Conservation (phyloP, 1,140 invertebrate genomes). For the Asbolus verrucosus region DNA sequence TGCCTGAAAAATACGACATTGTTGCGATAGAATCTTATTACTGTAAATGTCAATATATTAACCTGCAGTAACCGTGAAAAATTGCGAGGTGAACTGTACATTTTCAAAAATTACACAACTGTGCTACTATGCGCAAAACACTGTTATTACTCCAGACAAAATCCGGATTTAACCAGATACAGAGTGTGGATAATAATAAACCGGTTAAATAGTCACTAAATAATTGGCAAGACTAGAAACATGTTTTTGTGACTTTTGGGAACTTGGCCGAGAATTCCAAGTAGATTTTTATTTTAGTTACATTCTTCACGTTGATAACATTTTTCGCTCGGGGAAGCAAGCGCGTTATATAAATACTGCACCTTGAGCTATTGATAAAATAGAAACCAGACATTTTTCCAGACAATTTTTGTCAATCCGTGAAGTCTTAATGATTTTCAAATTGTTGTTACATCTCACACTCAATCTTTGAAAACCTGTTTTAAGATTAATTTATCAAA, state of each 20-base stretch:
- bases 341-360: too few species aligned
- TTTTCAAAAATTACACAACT: conserved; percentile 26
- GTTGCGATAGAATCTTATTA: neutral
- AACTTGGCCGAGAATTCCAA: neutral
- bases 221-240: conserved; percentile 11
- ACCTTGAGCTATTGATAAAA: too few species aligned
- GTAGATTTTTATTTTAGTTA: neutral
- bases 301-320: neutral
- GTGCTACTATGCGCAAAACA: conserved; percentile 12
- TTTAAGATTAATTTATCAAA: conserved; percentile 29
- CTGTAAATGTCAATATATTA: neutral
- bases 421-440: too few species aligned
- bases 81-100: neutral
- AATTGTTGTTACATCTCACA: conserved; percentile 3
- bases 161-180: conserved; percentile 24
- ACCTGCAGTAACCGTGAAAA: neutral
- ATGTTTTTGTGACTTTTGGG: neutral
- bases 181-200: conserved; percentile 26
- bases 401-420: too few species aligned
- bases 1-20: neutral
- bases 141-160: conserved; percentile 20
- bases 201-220: conserved; percentile 22
- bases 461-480: neutral
- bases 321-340: too few species aligned
- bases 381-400: too few species aligned